Evolutionary conservation across 1,140 invertebrate genomes (phyloP), one percentile per base, ranked within the genome.

Genomic region (Oncopodura yosiiana): DNA sequence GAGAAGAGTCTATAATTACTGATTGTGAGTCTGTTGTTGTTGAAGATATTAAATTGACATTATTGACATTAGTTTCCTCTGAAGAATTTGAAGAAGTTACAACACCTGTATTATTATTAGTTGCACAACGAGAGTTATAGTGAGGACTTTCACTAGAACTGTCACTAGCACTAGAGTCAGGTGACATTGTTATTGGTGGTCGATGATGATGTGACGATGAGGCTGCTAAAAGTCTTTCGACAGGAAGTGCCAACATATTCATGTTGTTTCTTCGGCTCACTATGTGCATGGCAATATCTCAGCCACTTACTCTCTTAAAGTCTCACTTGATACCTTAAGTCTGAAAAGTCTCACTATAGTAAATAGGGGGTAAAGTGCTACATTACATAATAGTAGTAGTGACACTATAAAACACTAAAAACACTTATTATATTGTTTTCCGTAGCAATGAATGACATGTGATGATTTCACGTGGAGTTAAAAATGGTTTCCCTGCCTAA

Each of bases 211-310:
- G 55, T 30, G 23, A 39, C 27, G 23, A 38, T 37, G 46, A 48
- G n/a, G 14, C 23, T 51, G 43, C 61, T 18, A 63, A 50, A 27
- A 63, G 48, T 24, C 61, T 37, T 49, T 63, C 61, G 2, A 63
- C 61, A 19, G 61, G 58, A 14, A 63, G 46, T 19, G 61, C 57
- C 45, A 63, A 50, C 61, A 63, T 62, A n/a, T 26, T 62, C 23
- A 41, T 6, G 38, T 41, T 34, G 12, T 19, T 34, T 53, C 53
- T 26, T 23, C 53, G 42, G 39, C 54, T 56, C 48, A 53, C 56
- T n/a, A 59, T 49, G 37, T 54, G 52, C 57, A 59, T 54, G 6
- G 5, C 46, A 8, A 12, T n/a, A n/a, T n/a, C n/a, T n/a, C n/a
- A n/a, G n/a, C n/a, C n/a, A n/a, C n/a, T n/a, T n/a, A n/a, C n/a